phyloP scores from a whole-genome alignment of 2,888 invertebrate genomes.

The Netelia virgata region DNA sequence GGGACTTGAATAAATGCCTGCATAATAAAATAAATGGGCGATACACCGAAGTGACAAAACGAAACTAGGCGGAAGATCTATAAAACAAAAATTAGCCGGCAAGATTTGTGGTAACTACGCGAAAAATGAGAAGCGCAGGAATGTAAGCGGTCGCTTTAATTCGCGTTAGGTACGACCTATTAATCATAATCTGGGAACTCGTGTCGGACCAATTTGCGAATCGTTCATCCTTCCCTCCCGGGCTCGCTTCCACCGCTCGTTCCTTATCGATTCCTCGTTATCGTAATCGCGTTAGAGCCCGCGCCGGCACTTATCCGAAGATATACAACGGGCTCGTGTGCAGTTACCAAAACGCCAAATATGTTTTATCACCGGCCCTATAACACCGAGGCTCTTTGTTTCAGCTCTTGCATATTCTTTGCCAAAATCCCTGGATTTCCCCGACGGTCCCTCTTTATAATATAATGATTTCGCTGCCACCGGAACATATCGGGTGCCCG shows the following conservation, averaged over 20 bases:
- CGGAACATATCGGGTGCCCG: too few species aligned
- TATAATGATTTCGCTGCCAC: not conserved
- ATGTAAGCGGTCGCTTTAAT: conserved; percentile 66
- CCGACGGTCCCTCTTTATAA: not conserved
- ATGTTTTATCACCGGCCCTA: conserved; percentile 60
- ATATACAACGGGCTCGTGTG: conserved; percentile 61
- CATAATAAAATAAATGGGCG: conserved; percentile 1
- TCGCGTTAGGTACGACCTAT: conserved; percentile 68
- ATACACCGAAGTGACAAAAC: conserved; percentile 10
- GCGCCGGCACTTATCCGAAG: conserved; percentile 63
- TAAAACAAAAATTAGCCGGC: conserved; percentile 65
- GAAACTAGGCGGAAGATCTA: conserved; percentile 11
- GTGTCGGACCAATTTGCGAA: conserved; percentile 72
- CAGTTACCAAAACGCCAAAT: conserved; percentile 58
- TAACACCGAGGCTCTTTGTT: conserved; percentile 14
- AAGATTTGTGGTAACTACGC: conserved; percentile 44
- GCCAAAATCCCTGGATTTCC: conserved; percentile 10
- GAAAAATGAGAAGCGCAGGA: not conserved
- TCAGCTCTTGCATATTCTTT: conserved; percentile 31
- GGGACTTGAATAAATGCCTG: conserved; percentile 35
- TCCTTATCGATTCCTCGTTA: conserved; percentile 68
- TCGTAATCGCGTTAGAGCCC: conserved; percentile 64
- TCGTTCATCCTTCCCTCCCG: conserved; percentile 58
- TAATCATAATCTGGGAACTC: conserved; percentile 71
- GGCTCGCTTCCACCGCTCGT: conserved; percentile 56